These are phyloP conservation scores for Artemia sinica DNA, from an alignment of 2,888 invertebrate genomes.

Conservation along the genomic window DNA sequence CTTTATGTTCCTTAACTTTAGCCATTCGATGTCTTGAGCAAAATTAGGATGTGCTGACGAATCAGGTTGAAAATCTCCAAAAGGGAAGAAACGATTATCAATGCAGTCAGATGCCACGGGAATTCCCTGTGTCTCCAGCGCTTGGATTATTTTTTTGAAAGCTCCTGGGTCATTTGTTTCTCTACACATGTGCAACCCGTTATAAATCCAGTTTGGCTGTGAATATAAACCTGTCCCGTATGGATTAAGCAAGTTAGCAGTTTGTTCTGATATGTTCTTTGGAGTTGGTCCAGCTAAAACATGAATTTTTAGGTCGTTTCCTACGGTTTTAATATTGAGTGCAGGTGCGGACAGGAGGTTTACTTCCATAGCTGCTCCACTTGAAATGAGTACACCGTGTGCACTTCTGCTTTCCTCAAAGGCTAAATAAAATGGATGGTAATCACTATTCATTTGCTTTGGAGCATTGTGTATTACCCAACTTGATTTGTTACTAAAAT, in stretches of 20 bases:
- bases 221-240: constrained; percentile 23
- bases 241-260: constrained; percentile 25
- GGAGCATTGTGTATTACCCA: not conserved
- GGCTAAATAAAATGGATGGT: constrained; percentile 30
- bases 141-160: constrained; percentile 15
- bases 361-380: constrained; percentile 39
- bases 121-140: no score
- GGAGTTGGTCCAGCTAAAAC: constrained; percentile 39
- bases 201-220: constrained; percentile 34
- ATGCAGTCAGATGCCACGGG: constrained; percentile 35
- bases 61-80: not conserved
- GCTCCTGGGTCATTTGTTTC: constrained; percentile 23
- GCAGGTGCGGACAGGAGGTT: constrained; percentile 36
- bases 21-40: not conserved
- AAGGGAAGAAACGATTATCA: constrained; percentile 26
- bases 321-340: constrained; percentile 41
- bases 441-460: constrained; percentile 17
- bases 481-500: not conserved
- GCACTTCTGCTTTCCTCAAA: constrained; percentile 35
- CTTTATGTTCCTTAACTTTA: constrained; percentile 11
- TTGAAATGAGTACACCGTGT: constrained; percentile 40
- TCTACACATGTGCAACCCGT: constrained; percentile 35
- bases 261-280: constrained; percentile 34
- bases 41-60: not conserved
- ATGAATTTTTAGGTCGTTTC: constrained; percentile 35